Percentiles rank a stretch among this genome's conserved stretches.
phyloP scores from a whole-genome alignment of 2,888 invertebrate species.

The Acanthacorydalis orientalis region DNA sequence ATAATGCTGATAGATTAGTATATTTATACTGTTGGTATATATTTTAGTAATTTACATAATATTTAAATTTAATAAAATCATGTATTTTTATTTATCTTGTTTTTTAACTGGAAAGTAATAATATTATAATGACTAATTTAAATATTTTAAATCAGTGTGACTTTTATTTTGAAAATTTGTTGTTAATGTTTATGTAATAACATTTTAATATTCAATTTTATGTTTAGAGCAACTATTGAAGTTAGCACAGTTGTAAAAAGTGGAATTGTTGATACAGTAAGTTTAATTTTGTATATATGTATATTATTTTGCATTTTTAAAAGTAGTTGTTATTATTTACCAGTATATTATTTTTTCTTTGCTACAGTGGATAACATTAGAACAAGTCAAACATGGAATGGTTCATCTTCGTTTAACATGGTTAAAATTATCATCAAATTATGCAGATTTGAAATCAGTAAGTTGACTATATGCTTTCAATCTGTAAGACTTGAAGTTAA shows the following conservation, averaged over 20 bases:
- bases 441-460: slow-evolving; percentile 57
- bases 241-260: slow-evolving; percentile 50
- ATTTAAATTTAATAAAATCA: too few relatives aligned
- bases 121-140: too few relatives aligned
- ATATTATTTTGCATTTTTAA: too few relatives aligned
- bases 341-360: slow-evolving; percentile 12
- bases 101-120: too few relatives aligned
- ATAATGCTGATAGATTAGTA: too few relatives aligned
- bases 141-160: too few relatives aligned
- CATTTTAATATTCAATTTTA: slow-evolving; percentile 4
- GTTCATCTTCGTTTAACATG: slow-evolving; percentile 80
- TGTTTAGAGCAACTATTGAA: slow-evolving; percentile 53
- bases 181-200: not conserved
- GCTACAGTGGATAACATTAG: slow-evolving; percentile 89
- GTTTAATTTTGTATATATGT: slow-evolving; percentile 12
- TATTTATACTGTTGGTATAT: too few relatives aligned
- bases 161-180: too few relatives aligned
- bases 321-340: slow-evolving; percentile 3
- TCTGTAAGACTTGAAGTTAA: not conserved
- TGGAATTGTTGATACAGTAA: slow-evolving; percentile 56
- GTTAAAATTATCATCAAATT: slow-evolving; percentile 61
- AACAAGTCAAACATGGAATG: slow-evolving; percentile 89
- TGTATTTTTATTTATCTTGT: too few relatives aligned
- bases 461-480: slow-evolving; percentile 19
- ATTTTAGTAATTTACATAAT: too few relatives aligned